Base-by-base conservation (phyloP, 2,888 invertebrate species). In the Drosophila meridionalis region DNA sequence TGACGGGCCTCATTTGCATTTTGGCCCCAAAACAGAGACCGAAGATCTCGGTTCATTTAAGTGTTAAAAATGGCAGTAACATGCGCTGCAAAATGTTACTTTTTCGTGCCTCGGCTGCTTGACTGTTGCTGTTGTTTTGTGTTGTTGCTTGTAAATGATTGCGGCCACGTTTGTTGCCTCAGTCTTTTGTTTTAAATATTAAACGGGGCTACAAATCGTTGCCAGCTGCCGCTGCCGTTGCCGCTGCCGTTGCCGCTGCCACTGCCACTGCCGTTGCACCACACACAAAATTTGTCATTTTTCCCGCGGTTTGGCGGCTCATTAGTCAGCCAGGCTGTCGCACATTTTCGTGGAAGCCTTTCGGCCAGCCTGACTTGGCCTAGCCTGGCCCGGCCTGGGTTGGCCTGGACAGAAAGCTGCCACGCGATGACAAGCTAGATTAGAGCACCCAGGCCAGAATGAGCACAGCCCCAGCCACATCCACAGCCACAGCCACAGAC, bases 101-200 rank as follows among this genome's bases (percentile, higher is more conserved):
- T 75, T 87, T 89, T 89, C 89, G 90, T 85, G 85, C 79, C 82
- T 74, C 12, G 12, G 53, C 66, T 62, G 58, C 45, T 47, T 12
- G 45, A 2, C 28, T 28, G 62, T 58, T 73, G 64, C 40, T 61
- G 69, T 57, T 78, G 64, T 82, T 79, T 75, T 83, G 77, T 83
- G 86, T 58, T 82, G 69, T 60, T 12, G 71, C 66, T 71, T 79
- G 70, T 79, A 82, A 82, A 79, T 82, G 82, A 78, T 80, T 82
- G 82, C 74, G 76, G 67, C 82, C 75, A 73, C 72, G 82, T 83
- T 87, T 69, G 83, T 75, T 82, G 86, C 78, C 80, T 59, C 42
- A 85, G 87, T 89, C 90, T 87, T 87, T 88, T 87, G 90, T 90
- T 90, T 87, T 90, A 90, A 87, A 87, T 87, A 87, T 87, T 90